These are phyloP conservation scores for Megaceryle maxima DNA, from an alignment of 2,113 vertebrate genomes.

Conservation along the genomic window DNA sequence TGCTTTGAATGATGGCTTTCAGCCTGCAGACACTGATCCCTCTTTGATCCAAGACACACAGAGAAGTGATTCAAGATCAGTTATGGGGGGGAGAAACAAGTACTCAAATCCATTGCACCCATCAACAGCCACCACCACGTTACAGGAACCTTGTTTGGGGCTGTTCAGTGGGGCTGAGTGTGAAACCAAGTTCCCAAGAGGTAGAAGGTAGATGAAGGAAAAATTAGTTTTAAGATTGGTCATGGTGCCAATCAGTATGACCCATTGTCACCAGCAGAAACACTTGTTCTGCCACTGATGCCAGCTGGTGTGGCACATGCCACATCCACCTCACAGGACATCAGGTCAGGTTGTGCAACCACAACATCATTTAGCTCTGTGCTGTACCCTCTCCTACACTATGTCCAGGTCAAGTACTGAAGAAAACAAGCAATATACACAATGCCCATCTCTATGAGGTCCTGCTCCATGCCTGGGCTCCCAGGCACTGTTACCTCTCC, in stretches of 20 bases:
- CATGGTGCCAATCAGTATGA: neutral
- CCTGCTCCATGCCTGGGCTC: neutral
- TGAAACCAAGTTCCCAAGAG: neutral
- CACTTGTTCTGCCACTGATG: neutral
- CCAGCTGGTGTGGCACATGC: neutral
- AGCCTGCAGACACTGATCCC: neutral
- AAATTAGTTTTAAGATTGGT: neutral
- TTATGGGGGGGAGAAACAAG: neutral
- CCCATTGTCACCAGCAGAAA: neutral
- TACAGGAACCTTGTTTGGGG: neutral
- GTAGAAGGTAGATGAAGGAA: neutral
- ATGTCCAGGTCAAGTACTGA: rapidly evolving
- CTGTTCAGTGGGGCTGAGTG: neutral
- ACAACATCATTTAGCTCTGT: neutral
- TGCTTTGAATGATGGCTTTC: neutral
- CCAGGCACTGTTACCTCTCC: neutral
- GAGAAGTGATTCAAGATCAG: neutral
- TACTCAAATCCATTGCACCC: neutral
- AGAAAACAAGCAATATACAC: neutral
- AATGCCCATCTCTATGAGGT: neutral
- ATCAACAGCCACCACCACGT: neutral
- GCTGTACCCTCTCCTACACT: neutral
- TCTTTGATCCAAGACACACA: neutral
- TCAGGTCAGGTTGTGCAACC: neutral
- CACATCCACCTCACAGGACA: neutral